Evolutionary conservation across 2,888 invertebrate genomes (phyloP).

Genomic region (Cryptus armator): DNA sequence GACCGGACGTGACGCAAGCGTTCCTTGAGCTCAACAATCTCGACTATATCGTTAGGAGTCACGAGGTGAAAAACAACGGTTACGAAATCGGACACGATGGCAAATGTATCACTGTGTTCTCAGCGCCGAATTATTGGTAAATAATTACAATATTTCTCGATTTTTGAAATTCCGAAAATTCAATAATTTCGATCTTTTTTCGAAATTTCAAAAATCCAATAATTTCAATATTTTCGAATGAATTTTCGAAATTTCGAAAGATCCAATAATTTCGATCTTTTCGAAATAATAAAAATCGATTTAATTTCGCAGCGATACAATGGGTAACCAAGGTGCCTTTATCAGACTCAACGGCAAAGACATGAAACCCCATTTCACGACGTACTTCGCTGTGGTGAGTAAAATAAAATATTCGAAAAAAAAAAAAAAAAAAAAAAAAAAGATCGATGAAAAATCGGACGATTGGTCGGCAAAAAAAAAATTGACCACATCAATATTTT

Average conservation of each 20-base stretch:
- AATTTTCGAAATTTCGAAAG: no score
- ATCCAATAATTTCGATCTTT: background rate
- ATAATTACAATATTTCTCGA: slow-evolving; percentile 71
- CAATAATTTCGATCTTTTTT: background rate
- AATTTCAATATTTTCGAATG: background rate
- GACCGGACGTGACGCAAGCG: slow-evolving; percentile 96
- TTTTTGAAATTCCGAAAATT: background rate
- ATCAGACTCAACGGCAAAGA: slow-evolving; percentile 97
- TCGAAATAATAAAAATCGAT: background rate
- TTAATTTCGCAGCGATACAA: slow-evolving; percentile 92
- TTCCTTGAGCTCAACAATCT: slow-evolving; percentile 95
- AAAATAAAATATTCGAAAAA: slow-evolving; percentile 34
- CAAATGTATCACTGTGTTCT: slow-evolving; percentile 99
- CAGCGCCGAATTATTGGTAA: slow-evolving; percentile 99
- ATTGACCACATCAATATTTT: slow-evolving; percentile 61
- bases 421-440: slow-evolving; percentile 5
- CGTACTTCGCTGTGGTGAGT: slow-evolving; percentile 98
- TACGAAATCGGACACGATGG: slow-evolving; percentile 98
- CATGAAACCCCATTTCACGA: slow-evolving; percentile 95
- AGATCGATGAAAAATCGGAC: slow-evolving; percentile 21
- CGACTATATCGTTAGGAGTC: slow-evolving; percentile 97
- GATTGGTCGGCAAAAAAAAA: slow-evolving; percentile 1
- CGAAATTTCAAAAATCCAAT: background rate
- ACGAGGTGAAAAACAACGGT: slow-evolving; percentile 98
- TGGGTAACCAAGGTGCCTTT: slow-evolving; percentile 99